A percentile compares a stretch with the other conserved stretches of the same genome.
Conservation (phyloP, 2,888 invertebrate species). For the Ornithoptera priamus region DNA sequence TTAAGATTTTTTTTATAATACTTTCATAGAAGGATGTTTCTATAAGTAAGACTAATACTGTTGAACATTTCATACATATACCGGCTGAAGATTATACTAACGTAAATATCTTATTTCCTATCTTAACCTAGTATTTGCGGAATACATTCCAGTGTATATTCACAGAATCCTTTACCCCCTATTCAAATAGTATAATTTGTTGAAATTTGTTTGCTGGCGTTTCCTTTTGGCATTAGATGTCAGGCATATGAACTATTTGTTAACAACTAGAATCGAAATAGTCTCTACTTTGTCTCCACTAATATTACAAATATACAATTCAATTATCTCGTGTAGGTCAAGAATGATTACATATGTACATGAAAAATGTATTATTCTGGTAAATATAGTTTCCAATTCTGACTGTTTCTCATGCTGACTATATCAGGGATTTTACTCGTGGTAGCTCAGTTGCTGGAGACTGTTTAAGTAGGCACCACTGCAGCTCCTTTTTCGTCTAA, state of each 20-base stretch:
- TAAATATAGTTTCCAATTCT: too few species aligned
- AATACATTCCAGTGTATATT: conserved; percentile 17
- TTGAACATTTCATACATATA: too few species aligned
- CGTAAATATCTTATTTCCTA: neutral
- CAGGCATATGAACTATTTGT: neutral
- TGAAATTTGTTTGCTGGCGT: conserved; percentile 16
- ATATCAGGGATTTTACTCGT: too few species aligned
- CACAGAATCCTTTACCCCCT: conserved; percentile 7
- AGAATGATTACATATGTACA: too few species aligned
- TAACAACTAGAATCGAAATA: neutral
- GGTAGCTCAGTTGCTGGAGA: too few species aligned
- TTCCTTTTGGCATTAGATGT: conserved; percentile 8
- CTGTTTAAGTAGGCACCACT: too few species aligned
- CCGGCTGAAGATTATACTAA: neutral
- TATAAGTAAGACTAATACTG: too few species aligned
- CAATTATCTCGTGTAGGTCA: neutral
- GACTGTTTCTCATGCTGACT: too few species aligned
- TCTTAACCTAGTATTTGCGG: conserved; percentile 5
- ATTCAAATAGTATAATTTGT: conserved; percentile 22
- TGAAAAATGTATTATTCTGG: too few species aligned
- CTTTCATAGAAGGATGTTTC: too few species aligned
- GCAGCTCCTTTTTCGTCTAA: too few species aligned
- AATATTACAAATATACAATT: neutral
- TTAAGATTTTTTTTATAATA: too few species aligned
- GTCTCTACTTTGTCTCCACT: neutral